Evolutionary conservation across 2,888 invertebrate species (phyloP).

Genomic region (Creontiades dilutus): DNA sequence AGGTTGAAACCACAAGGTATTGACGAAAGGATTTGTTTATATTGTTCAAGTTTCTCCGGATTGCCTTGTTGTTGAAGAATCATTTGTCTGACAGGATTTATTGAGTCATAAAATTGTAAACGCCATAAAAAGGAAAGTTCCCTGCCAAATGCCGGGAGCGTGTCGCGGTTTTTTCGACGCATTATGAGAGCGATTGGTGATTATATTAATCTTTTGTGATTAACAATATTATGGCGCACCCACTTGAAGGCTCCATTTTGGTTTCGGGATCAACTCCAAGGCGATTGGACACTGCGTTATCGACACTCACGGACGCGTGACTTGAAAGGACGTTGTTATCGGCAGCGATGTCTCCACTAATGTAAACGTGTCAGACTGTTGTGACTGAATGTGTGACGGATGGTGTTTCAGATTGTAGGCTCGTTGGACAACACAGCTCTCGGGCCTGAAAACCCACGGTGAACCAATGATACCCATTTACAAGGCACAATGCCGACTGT

Average conservation of each 20-base stretch:
- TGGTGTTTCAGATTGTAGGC: background rate
- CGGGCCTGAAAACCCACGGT: background rate
- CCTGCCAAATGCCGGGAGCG: no score
- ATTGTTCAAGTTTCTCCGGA: no score
- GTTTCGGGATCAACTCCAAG: constrained; percentile 25
- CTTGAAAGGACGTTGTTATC: constrained; percentile 20
- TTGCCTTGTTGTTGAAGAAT: no score
- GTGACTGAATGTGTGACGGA: constrained; percentile 11
- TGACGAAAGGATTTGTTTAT: no score
- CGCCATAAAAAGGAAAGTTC: no score
- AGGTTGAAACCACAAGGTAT: no score
- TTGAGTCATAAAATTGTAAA: no score
- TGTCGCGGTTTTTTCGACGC: no score
- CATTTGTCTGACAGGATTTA: no score
- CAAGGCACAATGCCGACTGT: no score
- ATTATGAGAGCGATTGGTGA: no score
- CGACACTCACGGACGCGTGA: background rate
- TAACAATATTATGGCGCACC: background rate
- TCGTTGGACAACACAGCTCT: background rate
- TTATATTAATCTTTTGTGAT: background rate
- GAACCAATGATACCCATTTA: background rate
- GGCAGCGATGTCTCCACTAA: background rate
- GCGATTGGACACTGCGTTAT: constrained; percentile 27
- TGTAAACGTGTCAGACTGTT: constrained; percentile 34
- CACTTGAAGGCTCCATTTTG: constrained; percentile 32